Conservation (phyloP, 2,797 vertebrate species). For the Arnoldichthys spilopterus region DNA sequence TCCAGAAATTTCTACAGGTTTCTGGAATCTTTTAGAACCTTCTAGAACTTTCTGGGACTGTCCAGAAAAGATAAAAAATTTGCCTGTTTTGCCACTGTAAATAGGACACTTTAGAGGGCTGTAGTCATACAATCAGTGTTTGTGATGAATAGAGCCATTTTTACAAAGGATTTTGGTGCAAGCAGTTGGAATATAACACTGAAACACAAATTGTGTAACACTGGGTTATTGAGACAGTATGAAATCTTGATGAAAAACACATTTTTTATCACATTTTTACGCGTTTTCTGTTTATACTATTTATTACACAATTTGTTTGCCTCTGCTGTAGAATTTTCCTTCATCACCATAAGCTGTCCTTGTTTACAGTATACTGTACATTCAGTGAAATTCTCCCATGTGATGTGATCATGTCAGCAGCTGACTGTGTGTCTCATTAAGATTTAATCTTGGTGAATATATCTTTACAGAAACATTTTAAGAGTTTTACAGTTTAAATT, state of each 20-base stretch:
- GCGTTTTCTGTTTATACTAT: constrained; percentile 1
- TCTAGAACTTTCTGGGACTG: no score
- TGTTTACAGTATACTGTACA: constrained; percentile 14
- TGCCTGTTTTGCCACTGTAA: no score
- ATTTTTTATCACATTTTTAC: background rate
- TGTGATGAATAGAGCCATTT: no score
- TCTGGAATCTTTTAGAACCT: no score
- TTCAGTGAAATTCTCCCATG: background rate
- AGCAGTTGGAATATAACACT: no score
- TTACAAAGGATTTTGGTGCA: no score
- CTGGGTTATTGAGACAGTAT: background rate
- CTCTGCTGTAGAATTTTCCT: background rate
- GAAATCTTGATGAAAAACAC: no score
- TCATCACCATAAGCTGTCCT: background rate
- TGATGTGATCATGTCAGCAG: constrained; percentile 5
- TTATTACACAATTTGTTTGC: background rate
- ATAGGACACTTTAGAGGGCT: no score
- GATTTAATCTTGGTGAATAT: constrained; percentile 1
- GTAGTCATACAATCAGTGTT: no score
- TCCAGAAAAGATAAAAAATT: no score
- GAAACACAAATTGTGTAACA: no score
- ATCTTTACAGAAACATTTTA: background rate
- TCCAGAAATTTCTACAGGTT: no score
- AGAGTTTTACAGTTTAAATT: background rate
- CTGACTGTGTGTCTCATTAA: background rate